These are phyloP conservation scores for Mnemiopsis leidyi DNA, from an alignment of 37 sponge, comb jelly and placozoan genomes.

Conservation along the genomic window DNA sequence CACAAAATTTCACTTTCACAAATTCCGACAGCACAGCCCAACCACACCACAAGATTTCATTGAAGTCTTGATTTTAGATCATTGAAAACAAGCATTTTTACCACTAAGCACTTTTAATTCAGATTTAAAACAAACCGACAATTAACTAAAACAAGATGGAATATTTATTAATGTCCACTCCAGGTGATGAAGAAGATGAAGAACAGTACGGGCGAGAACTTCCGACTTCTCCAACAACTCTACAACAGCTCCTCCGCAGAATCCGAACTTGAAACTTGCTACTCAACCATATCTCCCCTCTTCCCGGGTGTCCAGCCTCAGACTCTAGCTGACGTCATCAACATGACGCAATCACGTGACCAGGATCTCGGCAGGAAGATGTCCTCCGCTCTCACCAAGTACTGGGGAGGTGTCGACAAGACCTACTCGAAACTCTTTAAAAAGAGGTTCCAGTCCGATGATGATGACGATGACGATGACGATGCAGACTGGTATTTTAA, in stretches of 20 bases:
- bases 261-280: neutral
- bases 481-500: constrained; percentile 38
- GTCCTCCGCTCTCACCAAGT: neutral
- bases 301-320: neutral
- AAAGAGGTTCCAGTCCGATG: neutral
- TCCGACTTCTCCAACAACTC: neutral
- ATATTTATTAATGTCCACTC: no score
- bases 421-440: neutral
- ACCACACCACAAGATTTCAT: no score
- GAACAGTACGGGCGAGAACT: neutral
- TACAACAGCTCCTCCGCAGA: neutral
- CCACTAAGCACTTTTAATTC: no score
- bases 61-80: no score
- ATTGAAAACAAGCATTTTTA: no score
- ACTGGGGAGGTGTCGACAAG: constrained; percentile 19
- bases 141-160: no score
- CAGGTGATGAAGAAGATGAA: neutral
- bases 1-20: no score
- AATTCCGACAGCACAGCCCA: no score
- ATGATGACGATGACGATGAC: neutral
- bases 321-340: constrained; percentile 15
- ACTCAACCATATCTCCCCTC: neutral
- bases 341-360: constrained; percentile 5
- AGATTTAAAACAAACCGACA: no score
- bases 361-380: neutral